Conservation (phyloP, 1,140 invertebrate genomes). For the Vanessa tameamea region DNA sequence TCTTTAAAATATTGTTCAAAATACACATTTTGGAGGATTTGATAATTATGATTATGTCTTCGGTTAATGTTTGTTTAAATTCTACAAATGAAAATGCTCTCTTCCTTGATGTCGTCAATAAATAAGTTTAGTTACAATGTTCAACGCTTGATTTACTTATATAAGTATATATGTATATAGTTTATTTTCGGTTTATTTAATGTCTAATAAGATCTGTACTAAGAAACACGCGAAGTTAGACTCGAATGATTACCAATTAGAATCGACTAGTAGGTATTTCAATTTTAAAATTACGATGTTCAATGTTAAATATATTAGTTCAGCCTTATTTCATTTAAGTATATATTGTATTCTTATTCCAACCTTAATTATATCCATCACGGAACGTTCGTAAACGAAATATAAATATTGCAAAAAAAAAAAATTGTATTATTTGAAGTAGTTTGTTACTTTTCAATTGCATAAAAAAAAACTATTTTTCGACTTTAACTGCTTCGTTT, state of each 20-base stretch:
- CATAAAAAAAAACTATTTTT: background rate
- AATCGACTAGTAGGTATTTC: background rate
- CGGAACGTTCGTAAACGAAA: background rate
- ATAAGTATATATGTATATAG: no score
- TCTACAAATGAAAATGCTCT: no score
- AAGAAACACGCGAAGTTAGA: background rate
- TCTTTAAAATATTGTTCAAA: no score
- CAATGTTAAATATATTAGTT: slow-evolving; percentile 2
- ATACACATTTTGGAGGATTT: no score
- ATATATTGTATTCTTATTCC: background rate
- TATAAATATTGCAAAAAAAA: background rate
- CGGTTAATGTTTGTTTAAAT: no score
- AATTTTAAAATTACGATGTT: background rate
- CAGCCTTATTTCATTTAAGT: background rate
- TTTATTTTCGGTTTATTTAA: no score
- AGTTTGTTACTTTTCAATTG: background rate
- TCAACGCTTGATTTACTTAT: no score
- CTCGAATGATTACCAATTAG: no score
- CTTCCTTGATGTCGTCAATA: no score
- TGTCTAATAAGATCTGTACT: no score
- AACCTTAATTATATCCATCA: background rate
- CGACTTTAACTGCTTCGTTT: background rate
- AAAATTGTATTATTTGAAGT: background rate
- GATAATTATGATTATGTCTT: no score
- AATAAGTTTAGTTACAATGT: no score